A percentile compares a stretch with the other conserved stretches of the same genome.
phyloP scores from a whole-genome alignment of 2,797 vertebrate species.

The Gallinago nigripennis region DNA sequence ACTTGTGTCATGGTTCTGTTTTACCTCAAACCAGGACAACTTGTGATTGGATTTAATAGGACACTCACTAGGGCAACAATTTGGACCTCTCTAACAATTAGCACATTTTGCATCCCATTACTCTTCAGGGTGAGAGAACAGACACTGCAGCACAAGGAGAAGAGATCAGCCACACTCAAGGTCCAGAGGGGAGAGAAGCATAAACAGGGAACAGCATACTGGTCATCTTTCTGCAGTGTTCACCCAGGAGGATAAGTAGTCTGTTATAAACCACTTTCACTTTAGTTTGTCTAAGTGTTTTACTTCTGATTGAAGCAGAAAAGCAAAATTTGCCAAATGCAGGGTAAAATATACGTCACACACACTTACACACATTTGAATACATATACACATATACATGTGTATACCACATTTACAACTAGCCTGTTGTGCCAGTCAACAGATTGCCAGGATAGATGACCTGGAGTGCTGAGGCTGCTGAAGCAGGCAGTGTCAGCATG shows the following conservation, averaged over 20 bases:
- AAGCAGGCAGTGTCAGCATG: not conserved
- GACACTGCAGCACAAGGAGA: not conserved
- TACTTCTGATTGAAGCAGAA: not conserved
- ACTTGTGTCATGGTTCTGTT: not conserved
- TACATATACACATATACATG: too few species aligned
- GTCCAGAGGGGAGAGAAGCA: rapidly evolving
- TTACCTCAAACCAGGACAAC: not conserved
- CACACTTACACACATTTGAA: too few species aligned
- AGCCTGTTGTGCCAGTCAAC: not conserved
- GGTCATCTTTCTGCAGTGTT: not conserved
- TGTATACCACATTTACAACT: not conserved
- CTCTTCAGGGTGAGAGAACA: not conserved
- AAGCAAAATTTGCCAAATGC: not conserved
- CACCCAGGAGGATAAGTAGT: not conserved
- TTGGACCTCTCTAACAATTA: not conserved
- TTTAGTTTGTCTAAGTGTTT: not conserved
- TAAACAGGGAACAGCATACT: not conserved
- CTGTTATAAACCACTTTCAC: not conserved
- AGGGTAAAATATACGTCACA: too few species aligned
- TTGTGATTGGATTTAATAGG: not conserved
- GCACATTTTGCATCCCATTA: not conserved
- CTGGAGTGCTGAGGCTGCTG: not conserved
- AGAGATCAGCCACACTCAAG: not conserved
- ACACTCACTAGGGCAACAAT: not conserved
- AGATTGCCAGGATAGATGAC: not conserved